Evolutionary conservation across 2,888 invertebrate species (phyloP), one percentile per base, ranked within the genome.

Genomic region (Ochropleura plecta): DNA sequence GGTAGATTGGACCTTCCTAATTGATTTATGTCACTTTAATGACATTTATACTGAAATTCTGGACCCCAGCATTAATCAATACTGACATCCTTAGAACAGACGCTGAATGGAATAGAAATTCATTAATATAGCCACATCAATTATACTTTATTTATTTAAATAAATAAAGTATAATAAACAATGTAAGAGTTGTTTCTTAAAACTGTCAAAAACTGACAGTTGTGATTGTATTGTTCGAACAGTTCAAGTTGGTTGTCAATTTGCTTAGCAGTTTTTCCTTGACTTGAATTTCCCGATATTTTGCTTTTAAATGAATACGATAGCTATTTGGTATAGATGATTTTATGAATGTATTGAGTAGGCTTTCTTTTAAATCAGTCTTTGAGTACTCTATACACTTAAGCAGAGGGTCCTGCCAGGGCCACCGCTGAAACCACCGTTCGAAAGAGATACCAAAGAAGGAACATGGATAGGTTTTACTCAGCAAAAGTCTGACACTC

Each of bases 11-110:
- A 48, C 59, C 30, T 42, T 42, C 44, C 42, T 76, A 75, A 82
- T 82, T 81, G 65, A 70, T 70, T 81, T 72, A 76, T 59, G 67
- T 84, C 68, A 67, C 63, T 59, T 46, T 84, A 70, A 80, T 80
- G 49, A 80, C 55, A 10, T 70, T 67, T 62, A 16, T 62, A 53
- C 53, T 75, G 44, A 73, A 72, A 72, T 70, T 70, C 65, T 53
- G 59, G 70, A 70, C 46, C 67, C 63, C 42, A 62, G 55, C 49
- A 84, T 65, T 68, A 81, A 81, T 84, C 53, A 81, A 70, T 73
- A 65, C n/a, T 4, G 42, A n/a, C 40, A 10, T 18, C 18, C 42
- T 70, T 30, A 2, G n/a, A 10, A 7, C 18, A 48, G 48, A 30
- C 40, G 40, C 18, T 40, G 12, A 57, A 79, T 70, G 10, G 20